These are phyloP conservation scores for Stegastes partitus DNA, from an alignment of 2,113 vertebrate genomes.

Conservation along the genomic window DNA sequence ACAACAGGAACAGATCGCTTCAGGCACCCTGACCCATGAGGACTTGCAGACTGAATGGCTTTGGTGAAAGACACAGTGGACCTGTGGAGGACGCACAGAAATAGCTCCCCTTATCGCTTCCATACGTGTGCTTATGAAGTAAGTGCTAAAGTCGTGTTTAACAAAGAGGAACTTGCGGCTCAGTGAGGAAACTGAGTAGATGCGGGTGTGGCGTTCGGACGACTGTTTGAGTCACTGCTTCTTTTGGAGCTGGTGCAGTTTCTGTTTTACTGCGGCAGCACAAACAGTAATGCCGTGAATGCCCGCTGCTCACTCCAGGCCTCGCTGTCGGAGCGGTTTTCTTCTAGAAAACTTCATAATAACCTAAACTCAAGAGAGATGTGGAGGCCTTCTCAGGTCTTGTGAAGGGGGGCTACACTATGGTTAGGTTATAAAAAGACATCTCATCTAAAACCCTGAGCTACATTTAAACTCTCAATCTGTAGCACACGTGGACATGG, in stretches of 20 bases:
- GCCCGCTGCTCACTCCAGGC: not conserved
- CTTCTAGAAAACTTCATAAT: not conserved
- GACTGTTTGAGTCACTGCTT: slow-evolving; percentile 5
- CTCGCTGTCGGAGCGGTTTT: not conserved
- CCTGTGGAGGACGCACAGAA: slow-evolving; percentile 5
- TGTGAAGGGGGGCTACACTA: not conserved
- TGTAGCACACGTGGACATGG: not conserved
- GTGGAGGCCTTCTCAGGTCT: not conserved
- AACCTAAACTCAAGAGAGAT: not conserved
- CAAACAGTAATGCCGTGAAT: not conserved
- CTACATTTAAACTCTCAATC: slow-evolving; percentile 29
- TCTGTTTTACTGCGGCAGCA: too few species aligned
- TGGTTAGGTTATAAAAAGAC: not conserved
- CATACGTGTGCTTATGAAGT: slow-evolving; percentile 13
- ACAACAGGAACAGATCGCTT: slow-evolving; percentile 31
- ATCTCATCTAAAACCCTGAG: slow-evolving; percentile 49
- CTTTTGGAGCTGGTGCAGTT: not conserved
- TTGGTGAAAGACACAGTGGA: slow-evolving; percentile 23
- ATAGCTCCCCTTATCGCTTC: slow-evolving; percentile 7
- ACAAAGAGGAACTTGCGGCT: slow-evolving; percentile 54
- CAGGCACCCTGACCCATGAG: slow-evolving; percentile 29
- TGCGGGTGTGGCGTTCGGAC: slow-evolving; percentile 18
- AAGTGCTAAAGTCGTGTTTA: slow-evolving; percentile 57
- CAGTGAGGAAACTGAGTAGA: slow-evolving; percentile 47
- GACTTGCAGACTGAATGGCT: slow-evolving; percentile 39